These are phyloP conservation scores for Hirtodrosophila cameraria DNA, from an alignment of 2,888 invertebrate species.

Conservation along the genomic window DNA sequence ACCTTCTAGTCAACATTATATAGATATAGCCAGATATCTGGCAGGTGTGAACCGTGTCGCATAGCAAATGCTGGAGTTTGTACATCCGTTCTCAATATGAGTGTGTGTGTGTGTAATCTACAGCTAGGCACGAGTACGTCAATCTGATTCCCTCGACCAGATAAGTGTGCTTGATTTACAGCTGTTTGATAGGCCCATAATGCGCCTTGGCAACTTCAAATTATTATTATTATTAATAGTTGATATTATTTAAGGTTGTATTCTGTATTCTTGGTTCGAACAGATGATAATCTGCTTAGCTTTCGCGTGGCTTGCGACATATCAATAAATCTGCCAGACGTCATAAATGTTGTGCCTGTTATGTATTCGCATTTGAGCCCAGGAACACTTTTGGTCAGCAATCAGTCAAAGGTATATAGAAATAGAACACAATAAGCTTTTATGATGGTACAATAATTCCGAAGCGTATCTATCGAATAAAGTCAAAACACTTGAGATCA, in stretches of 20 bases:
- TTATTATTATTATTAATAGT: slow-evolving; percentile 17
- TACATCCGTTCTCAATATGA: slow-evolving; percentile 13
- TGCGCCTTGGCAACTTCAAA: slow-evolving; percentile 42
- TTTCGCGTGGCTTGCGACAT: slow-evolving; percentile 1
- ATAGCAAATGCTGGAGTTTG: slow-evolving; percentile 7
- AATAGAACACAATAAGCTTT: slow-evolving; percentile 22
- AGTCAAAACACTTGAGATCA: slow-evolving; percentile 34
- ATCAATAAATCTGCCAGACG: slow-evolving; percentile 36
- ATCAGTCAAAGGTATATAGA: slow-evolving; percentile 19
- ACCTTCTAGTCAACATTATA: too few relatives aligned
- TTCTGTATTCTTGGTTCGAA: slow-evolving; percentile 1
- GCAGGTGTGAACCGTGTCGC: slow-evolving; percentile 3
- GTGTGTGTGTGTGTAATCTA: slow-evolving; percentile 17
- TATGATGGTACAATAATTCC: slow-evolving; percentile 16
- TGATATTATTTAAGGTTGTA: neutral
- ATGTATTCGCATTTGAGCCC: slow-evolving; percentile 6
- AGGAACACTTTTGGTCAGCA: slow-evolving; percentile 9
- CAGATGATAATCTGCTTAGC: neutral
- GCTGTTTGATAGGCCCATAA: slow-evolving; percentile 17
- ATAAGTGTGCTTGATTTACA: slow-evolving; percentile 47
- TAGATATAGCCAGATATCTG: neutral
- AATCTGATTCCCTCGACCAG: slow-evolving; percentile 10
- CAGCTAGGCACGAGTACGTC: slow-evolving; percentile 12
- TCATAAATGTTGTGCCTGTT: slow-evolving; percentile 10
- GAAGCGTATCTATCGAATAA: neutral